Evolutionary conservation across 2,888 invertebrate genomes (phyloP).

Genomic region (Lacanobia wlatinum): DNA sequence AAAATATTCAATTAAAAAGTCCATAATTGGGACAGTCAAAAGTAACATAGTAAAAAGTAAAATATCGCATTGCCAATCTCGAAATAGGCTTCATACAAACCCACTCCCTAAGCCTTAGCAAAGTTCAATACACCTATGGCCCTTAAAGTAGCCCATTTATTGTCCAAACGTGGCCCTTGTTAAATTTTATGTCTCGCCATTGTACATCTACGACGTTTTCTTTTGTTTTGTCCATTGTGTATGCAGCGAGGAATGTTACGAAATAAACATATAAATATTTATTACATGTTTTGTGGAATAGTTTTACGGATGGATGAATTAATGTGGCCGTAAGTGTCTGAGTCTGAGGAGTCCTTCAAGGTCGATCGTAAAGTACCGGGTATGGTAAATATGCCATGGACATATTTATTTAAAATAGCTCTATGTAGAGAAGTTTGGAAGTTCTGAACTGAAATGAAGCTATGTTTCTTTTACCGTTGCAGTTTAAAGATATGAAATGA

Average conservation of each 20-base stretch:
- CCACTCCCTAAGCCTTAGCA: neutral
- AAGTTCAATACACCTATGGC: conserved; percentile 54
- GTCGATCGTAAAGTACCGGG: neutral
- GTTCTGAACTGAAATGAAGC: too few species aligned
- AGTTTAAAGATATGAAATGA: too few species aligned
- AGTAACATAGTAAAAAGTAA: conserved; percentile 3
- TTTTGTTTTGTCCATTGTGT: conserved; percentile 53
- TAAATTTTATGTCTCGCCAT: conserved; percentile 54
- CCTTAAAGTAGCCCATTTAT: conserved; percentile 39
- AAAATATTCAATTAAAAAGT: neutral
- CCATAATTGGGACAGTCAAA: neutral
- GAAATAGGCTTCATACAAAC: conserved; percentile 4
- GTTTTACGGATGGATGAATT: conserved; percentile 23
- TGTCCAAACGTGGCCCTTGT: conserved; percentile 40
- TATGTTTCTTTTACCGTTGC: too few species aligned
- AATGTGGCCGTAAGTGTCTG: conserved; percentile 25
- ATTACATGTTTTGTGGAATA: conserved; percentile 40
- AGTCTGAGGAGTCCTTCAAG: conserved; percentile 20
- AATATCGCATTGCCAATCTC: neutral
- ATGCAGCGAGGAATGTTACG: conserved; percentile 34
- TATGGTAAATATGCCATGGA: too few species aligned
- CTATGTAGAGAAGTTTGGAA: too few species aligned
- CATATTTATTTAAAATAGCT: too few species aligned
- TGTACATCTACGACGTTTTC: conserved; percentile 54
- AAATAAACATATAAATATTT: conserved; percentile 56